Evolutionary conservation across 2,888 invertebrate genomes (phyloP).

Genomic region (Liopterus haemorrhoidalis): DNA sequence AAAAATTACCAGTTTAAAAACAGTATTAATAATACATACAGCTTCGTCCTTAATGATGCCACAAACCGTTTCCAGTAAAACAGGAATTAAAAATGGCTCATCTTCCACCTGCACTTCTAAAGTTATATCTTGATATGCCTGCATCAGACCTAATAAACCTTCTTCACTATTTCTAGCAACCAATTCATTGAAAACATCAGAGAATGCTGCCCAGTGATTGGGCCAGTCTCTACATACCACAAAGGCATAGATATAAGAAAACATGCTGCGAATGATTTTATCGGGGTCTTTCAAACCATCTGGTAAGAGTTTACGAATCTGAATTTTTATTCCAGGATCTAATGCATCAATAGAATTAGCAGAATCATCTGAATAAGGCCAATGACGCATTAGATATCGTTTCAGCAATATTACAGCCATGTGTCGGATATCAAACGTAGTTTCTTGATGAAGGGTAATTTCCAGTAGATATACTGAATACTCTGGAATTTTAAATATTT

Average conservation of each 20-base stretch:
- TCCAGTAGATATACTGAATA: conserved; percentile 11
- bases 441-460: conserved; percentile 7
- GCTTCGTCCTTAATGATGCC: background rate
- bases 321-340: conserved; percentile 52
- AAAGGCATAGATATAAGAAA: conserved; percentile 64
- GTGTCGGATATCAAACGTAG: conserved; percentile 52
- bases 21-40: background rate
- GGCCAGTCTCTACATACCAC: conserved; percentile 72
- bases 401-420: conserved; percentile 65
- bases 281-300: conserved; percentile 43
- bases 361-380: conserved; percentile 53
- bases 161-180: conserved; percentile 50
- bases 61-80: conserved; percentile 7
- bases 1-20: conserved; percentile 5
- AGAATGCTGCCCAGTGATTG: conserved; percentile 62
- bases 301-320: conserved; percentile 58
- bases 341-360: conserved; percentile 52
- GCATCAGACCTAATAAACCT: conserved; percentile 65
- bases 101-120: conserved; percentile 62
- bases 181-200: conserved; percentile 59
- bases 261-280: conserved; percentile 52
- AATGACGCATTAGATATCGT: conserved; percentile 66
- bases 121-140: conserved; percentile 62
- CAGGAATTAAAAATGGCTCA: conserved; percentile 43
- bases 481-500: too few species aligned